Base-by-base conservation (phyloP, 2,888 invertebrate species). In the Xylocampa areola region DNA sequence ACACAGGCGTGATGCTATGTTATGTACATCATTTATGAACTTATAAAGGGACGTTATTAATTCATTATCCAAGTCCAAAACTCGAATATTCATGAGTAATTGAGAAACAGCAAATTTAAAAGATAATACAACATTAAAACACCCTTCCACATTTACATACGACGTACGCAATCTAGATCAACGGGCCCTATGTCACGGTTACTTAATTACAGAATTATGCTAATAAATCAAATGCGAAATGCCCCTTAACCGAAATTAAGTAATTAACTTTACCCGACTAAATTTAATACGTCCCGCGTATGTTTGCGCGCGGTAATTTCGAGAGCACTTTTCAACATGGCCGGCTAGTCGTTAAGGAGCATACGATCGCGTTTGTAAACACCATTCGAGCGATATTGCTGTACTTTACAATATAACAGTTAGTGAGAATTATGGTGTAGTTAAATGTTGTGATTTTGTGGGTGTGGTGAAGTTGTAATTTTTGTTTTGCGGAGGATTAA, bases 221-320 rank as follows among this genome's bases (percentile, higher is more conserved):
- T 87, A 87, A 88, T 89, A 89, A 90, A 90, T 90, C 86, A 87
- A 77, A 67, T 63, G 69, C 71, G 75, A 80, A 82, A 85, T 85
- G 84, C 81, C 84, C 80, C 81, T 86, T 85, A 84, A 84, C 84
- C 78, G 64, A 86, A 91, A 91, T 91, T 88, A 91, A 91, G 90
- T 90, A 88, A 91, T 91, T 90, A 90, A 87, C 79, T 79, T 80
- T 75, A 84, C 69, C 71, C 85, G 57, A 52, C 76, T 49, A 76
- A 83, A 80, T 88, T 80, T 75, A 80, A 82, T 79, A 79, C 57
- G 60, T 66, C 45, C 14, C 45, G 51, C 43, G 35, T 64, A 67
- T 85, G 77, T 83, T 79, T 78, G 70, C 57, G 50, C 55, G 51
- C 43, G 41, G 48, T 35, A 32, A 47, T 10, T 50, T 60, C 33